phyloP scores from a whole-genome alignment of 1,140 invertebrate species.

The Oncopodura yosiiana region DNA sequence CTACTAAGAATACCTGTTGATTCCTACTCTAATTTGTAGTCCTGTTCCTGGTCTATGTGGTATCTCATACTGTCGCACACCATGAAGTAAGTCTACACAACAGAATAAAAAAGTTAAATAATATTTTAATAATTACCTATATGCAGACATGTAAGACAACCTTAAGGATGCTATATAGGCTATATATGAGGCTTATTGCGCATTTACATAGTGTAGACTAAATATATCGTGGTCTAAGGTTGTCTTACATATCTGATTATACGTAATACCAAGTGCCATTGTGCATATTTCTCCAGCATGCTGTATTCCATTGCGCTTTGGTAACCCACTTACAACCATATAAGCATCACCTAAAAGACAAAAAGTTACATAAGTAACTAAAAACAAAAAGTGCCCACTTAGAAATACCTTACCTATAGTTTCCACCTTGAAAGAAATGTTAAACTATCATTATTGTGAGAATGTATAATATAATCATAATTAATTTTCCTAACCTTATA shows the following conservation, averaged over 20 bases:
- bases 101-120: too few relatives aligned
- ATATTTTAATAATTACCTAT: too few relatives aligned
- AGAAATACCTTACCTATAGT: constrained; percentile 19
- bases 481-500: constrained; percentile 40
- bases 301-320: constrained; percentile 35
- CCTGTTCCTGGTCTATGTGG: constrained; percentile 48
- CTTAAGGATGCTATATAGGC: too few relatives aligned
- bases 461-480: constrained; percentile 40
- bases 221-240: neutral
- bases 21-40: constrained; percentile 49
- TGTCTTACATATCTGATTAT: neutral
- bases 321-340: constrained; percentile 30
- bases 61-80: constrained; percentile 46
- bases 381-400: too few relatives aligned
- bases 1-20: too few relatives aligned
- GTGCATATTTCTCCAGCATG: constrained; percentile 52
- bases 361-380: neutral
- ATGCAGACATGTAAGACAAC: too few relatives aligned
- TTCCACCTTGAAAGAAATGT: constrained; percentile 37
- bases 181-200: too few relatives aligned
- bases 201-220: too few relatives aligned
- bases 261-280: constrained; percentile 44
- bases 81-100: constrained; percentile 46
- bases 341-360: constrained; percentile 22
- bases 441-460: constrained; percentile 35